Base-by-base conservation (phyloP, 2,888 invertebrate genomes). In the Pristionchus exspectatus region DNA sequence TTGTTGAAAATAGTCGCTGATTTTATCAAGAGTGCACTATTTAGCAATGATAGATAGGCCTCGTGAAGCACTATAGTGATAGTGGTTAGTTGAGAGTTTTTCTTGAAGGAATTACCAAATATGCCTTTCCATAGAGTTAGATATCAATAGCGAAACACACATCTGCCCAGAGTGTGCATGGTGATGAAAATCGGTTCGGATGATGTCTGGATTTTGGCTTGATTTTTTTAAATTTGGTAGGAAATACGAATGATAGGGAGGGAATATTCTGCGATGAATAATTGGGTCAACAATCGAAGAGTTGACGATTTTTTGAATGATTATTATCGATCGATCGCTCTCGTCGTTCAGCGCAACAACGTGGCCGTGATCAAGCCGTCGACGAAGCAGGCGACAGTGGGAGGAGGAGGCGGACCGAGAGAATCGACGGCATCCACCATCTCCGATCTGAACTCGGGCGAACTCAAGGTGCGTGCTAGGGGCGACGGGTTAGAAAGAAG, bases 331-430 rank as follows among this genome's bases (percentile, higher is more conserved):
- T 56, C 16, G 33, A 66, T 66, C 30, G 24, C 27, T 74, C 38
- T 38, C 38, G 38, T 38, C 38, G 44, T 50, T 54, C 81, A 81
- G 81, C 81, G 81, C 21, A 44, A 81, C 81, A 81, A 44, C 81
- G 81, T 63, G 24, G 63, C 81, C 12, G 84, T 85, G 59, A 59
- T 85, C 59, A 85, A 85, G 84, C 84, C 84, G 24, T 81, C 81
- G 50, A 81, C 81, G 50, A 81, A 81, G 81, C 81, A 81, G 50
- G 50, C 81, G 81, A 50, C 81, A 2, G 27, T 27, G 44, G 81
- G n/a, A 12, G n/a, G 50, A 5, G n/a, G 50, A 5, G n/a, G 10
- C 2, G n/a, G 5, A 7, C 81, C 81, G n/a, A 24, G 81, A 2
- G 81, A 81, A 3, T 81, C 81, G n/a, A 33, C n/a, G 14, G 50